phyloP scores from a whole-genome alignment of 2,888 invertebrate genomes.

The Thyatira batis region DNA sequence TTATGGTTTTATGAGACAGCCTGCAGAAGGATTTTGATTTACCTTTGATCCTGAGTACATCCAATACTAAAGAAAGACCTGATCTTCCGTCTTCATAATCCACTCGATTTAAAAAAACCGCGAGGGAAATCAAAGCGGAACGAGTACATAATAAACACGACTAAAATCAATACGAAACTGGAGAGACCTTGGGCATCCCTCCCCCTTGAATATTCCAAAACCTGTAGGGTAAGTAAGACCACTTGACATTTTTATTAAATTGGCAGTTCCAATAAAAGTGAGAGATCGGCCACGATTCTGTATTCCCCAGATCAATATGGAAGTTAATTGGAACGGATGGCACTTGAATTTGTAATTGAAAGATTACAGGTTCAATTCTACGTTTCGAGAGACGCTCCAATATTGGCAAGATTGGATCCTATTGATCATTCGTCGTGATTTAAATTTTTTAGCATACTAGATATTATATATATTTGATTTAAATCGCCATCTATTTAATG shows the following conservation, averaged over 20 bases:
- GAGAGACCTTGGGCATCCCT: neutral
- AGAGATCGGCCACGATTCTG: constrained; percentile 27
- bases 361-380: constrained; percentile 58
- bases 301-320: constrained; percentile 60
- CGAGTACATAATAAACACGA: neutral
- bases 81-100: too few relatives aligned
- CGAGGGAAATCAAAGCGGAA: too few relatives aligned
- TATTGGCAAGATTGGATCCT: constrained; percentile 37
- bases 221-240: constrained; percentile 4
- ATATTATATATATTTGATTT: neutral
- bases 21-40: too few relatives aligned
- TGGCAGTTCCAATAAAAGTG: constrained; percentile 48
- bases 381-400: constrained; percentile 35
- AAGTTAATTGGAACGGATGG: constrained; percentile 72
- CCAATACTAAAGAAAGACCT: too few relatives aligned
- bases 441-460: constrained; percentile 2
- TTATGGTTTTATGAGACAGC: too few relatives aligned
- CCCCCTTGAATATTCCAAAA: neutral
- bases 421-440: constrained; percentile 26
- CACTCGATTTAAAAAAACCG: too few relatives aligned
- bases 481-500: neutral
- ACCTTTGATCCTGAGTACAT: too few relatives aligned
- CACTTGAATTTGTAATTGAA: constrained; percentile 71
- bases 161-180: constrained; percentile 1
- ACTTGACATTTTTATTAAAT: constrained; percentile 47